Base-by-base conservation (phyloP, 2,113 vertebrate species). In the Pseudolaguvia tuberculata region DNA sequence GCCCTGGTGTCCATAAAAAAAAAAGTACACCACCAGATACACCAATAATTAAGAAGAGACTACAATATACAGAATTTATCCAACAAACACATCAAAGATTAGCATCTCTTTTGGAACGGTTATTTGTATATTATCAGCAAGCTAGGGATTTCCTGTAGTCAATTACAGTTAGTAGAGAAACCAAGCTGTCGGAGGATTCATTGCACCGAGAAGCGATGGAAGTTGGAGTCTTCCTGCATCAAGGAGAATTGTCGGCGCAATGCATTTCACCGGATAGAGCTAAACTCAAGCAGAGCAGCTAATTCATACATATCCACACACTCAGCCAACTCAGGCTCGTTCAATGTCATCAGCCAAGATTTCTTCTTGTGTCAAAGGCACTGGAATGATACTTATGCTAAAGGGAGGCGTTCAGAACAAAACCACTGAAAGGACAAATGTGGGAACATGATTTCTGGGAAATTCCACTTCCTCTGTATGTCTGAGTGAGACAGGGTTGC, bases 131-230 rank as follows among this genome's bases (percentile, higher is more conserved):
- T 59, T 80, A 76, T 25, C 70, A 76, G 80, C 79, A 79, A 66
- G 74, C 23, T 81, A 85, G 83, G 87, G 87, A 88, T 86, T 84
- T 88, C 81, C 84, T 65, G 70, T 79, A 78, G 73, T 81, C 78
- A 31, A 70, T 77, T 47, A 73, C 65, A 27, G 76, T n/a, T 69
- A 71, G 27, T 59, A 55, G 80, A 80, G 81, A 83, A 84, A 67
- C 72, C 70, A 72, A 75, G 11, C 80, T 29, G 81, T 73, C 71
- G 77, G 82, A 83, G 77, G 82, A 83, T 83, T 85, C 81, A 83
- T 80, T 81, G 80, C 75, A 20, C 75, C 57, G 76, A 14, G 78
- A 75, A 72, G 78, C 77, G 83, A 84, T 66, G 55, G 61, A 66
- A 59, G 66, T 74, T 31, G 18, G 27, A 78, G 75, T 82, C 69